These are phyloP conservation scores for Drosophila oshimai DNA, from an alignment of 1,140 invertebrate genomes.

Conservation along the genomic window DNA sequence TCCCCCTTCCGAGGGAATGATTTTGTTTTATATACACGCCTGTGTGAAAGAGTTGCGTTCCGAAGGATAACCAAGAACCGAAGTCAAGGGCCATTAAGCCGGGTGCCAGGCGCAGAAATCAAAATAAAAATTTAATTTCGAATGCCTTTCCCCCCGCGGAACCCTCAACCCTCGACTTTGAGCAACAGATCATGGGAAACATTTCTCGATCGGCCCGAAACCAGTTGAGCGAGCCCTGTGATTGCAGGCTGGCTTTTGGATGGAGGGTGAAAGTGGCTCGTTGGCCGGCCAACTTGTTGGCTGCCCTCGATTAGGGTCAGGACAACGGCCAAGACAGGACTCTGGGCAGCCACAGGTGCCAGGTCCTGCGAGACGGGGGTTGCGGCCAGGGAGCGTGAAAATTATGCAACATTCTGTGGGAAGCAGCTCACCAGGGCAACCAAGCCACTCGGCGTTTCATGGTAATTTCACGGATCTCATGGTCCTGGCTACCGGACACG, in stretches of 20 bases:
- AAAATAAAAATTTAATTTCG: constrained; percentile 51
- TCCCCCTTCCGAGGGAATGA: not conserved
- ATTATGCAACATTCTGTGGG: constrained; percentile 62
- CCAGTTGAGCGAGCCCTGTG: constrained; percentile 28
- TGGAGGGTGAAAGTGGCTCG: constrained; percentile 21
- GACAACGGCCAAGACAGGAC: constrained; percentile 43
- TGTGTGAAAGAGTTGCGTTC: constrained; percentile 45
- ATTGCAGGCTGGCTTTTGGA: constrained; percentile 15
- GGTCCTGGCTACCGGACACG: constrained; percentile 24
- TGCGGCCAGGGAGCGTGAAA: constrained; percentile 62
- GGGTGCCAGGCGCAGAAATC: constrained; percentile 20
- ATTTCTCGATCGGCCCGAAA: constrained; percentile 2
- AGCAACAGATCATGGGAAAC: constrained; percentile 21
- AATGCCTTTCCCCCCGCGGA: not conserved
- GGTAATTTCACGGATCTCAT: constrained; percentile 55
- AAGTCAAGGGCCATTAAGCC: constrained; percentile 63
- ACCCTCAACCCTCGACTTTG: not conserved
- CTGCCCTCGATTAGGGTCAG: not conserved
- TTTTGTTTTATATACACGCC: not conserved
- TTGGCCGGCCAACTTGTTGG: constrained; percentile 18
- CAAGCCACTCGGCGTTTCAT: constrained; percentile 54
- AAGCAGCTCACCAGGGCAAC: constrained; percentile 60
- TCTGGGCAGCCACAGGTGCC: constrained; percentile 23
- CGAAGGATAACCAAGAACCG: constrained; percentile 47
- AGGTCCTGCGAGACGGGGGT: constrained; percentile 45